Evolutionary conservation across 2,797 vertebrate genomes (phyloP), one percentile per base, ranked within the genome.

Genomic region (Naso thynnoides): DNA sequence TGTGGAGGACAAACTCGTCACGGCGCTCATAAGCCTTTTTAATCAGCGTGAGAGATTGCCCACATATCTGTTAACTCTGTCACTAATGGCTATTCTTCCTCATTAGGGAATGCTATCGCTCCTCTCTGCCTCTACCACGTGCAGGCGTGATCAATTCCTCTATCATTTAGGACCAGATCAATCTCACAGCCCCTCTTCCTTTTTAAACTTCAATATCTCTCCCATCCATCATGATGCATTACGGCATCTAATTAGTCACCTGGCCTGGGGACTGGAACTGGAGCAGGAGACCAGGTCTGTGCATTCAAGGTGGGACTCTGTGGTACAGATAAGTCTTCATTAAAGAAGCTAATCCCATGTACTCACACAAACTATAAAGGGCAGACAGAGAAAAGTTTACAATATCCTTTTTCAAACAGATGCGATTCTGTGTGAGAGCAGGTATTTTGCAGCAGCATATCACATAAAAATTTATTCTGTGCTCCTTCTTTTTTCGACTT

Each of bases 11-110:
- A 79, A 87, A 79, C n/a, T 48, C 63, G 76, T 78, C 86, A 74
- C 8, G 4, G 75, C 27, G 1, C 85, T 88, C 89, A 88, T 90
- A 88, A 89, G 84, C 87, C 83, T 82, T 83, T 90, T 90, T 90
- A 92, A 92, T 91, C 91, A 90, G 88, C 64, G 61, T 89, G 86
- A 89, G 85, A 87, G 78, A 90, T 91, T 86, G 82, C 58, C 76
- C 79, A 60, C 83, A 76, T 86, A 87, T 87, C 88, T 81, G 79
- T 86, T 89, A 89, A 84, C 85, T 80, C 79, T 82, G 81, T 84
- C 85, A 90, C 78, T 90, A 88, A 90, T 91, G 86, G 87, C 83
- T 78, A 90, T 91, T 87, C 83, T 81, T 90, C 85, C 91, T 91
- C 86, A 89, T 91, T 90, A 89, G 83, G 61, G 77, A 83, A 82